Conservation (phyloP, 2,113 vertebrate genomes). For the human (Homo sapiens) region GRCh38 chr6:120082501-120083000, state of each 20-base stretch:
- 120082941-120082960: not conserved
- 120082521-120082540: not conserved
- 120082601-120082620: not conserved
- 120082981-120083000: not conserved
- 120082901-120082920: not conserved
- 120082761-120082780: not conserved
- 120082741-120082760: not conserved
- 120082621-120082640: not conserved
- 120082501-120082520: not conserved
- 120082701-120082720: not conserved
- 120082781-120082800: not conserved
- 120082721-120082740: not conserved
- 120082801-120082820: not conserved
- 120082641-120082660: not conserved
- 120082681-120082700: not conserved
- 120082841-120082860: not conserved
- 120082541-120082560: not conserved
- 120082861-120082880: not conserved
- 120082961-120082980: not conserved
- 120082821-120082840: not conserved
- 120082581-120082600: not conserved
- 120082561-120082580: not conserved
- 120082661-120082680: not conserved
- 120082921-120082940: not conserved
- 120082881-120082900: constrained; percentile 1